These are phyloP conservation scores for Turritopsis rubra DNA, from an alignment of 30 jellyfish, hydroid and myxozoan genomes.

Conservation along the genomic window DNA sequence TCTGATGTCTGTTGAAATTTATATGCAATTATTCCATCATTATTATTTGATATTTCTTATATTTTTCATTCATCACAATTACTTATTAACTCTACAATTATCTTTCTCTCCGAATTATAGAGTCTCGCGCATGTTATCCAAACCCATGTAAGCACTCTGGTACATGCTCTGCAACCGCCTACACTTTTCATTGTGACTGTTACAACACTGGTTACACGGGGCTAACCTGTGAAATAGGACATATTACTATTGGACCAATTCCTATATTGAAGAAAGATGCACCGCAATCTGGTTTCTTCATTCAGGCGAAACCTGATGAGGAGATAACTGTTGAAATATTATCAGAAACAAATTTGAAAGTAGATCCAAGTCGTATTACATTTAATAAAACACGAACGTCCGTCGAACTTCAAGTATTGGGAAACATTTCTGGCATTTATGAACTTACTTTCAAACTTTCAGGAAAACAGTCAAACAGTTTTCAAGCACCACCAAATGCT, in stretches of 20 bases:
- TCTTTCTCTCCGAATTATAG: slow-evolving; percentile 6
- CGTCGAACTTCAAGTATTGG: background rate
- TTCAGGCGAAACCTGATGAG: slow-evolving; percentile 39
- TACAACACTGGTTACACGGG: slow-evolving; percentile 41
- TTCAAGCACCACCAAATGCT: slow-evolving; percentile 25
- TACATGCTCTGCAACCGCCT: slow-evolving; percentile 9
- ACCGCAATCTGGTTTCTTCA: background rate
- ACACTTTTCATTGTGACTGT: slow-evolving; percentile 38
- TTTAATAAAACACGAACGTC: background rate
- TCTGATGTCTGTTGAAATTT: too few species aligned
- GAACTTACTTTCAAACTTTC: slow-evolving; percentile 17
- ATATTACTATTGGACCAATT: slow-evolving; percentile 20
- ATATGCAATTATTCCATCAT: too few species aligned
- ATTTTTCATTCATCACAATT: too few species aligned
- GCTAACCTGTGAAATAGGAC: slow-evolving; percentile 31
- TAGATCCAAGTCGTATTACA: slow-evolving; percentile 22
- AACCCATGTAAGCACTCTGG: slow-evolving; percentile 66
- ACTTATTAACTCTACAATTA: background rate
- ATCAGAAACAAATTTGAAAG: background rate
- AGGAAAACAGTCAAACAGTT: slow-evolving; percentile 30
- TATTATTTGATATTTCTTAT: too few species aligned
- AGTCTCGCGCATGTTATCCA: slow-evolving; percentile 42
- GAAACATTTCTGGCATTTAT: slow-evolving; percentile 24
- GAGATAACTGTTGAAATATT: slow-evolving; percentile 21
- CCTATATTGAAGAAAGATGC: slow-evolving; percentile 21